Evolutionary conservation across 1,140 invertebrate genomes (phyloP).

Genomic region (Elymnias hypermnestra): DNA sequence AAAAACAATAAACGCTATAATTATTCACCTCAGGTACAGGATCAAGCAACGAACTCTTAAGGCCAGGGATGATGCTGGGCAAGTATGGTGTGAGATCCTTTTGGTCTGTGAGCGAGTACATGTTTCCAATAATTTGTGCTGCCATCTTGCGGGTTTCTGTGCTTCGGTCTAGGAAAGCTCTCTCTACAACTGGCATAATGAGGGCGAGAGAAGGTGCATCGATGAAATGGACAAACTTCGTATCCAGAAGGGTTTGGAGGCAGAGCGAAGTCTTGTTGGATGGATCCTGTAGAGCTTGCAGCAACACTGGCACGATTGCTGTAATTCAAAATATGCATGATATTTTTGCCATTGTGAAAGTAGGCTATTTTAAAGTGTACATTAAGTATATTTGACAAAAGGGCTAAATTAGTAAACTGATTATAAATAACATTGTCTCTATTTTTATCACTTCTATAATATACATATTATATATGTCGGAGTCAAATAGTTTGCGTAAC

Average conservation of each 20-base stretch:
- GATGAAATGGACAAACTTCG: slow-evolving; percentile 99
- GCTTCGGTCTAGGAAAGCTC: slow-evolving; percentile 97
- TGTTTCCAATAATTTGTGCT: slow-evolving; percentile 99
- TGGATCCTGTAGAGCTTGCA: slow-evolving; percentile 97
- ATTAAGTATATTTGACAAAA: too few species aligned
- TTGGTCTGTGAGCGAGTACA: slow-evolving; percentile 99
- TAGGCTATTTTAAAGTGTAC: too few species aligned
- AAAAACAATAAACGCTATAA: too few species aligned
- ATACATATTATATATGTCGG: too few species aligned
- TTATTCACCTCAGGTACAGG: slow-evolving; percentile 95
- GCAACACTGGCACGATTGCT: slow-evolving; percentile 93
- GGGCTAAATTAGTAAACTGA: too few species aligned
- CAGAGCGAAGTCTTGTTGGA: slow-evolving; percentile 95
- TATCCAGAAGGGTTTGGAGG: slow-evolving; percentile 94
- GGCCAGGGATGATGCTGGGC: slow-evolving; percentile 96
- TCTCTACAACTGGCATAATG: slow-evolving; percentile 99
- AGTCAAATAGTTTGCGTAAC: too few species aligned
- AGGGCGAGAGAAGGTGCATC: slow-evolving; percentile 98
- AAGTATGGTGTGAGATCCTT: slow-evolving; percentile 98
- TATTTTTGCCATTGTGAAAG: too few species aligned
- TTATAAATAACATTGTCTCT: too few species aligned
- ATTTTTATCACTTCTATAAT: too few species aligned
- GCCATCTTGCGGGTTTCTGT: slow-evolving; percentile 99
- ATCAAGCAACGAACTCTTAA: slow-evolving; percentile 97
- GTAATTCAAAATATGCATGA: too few species aligned